Base-by-base conservation (phyloP, 1,140 invertebrate species). In the Akabosia matsudoensis region DNA sequence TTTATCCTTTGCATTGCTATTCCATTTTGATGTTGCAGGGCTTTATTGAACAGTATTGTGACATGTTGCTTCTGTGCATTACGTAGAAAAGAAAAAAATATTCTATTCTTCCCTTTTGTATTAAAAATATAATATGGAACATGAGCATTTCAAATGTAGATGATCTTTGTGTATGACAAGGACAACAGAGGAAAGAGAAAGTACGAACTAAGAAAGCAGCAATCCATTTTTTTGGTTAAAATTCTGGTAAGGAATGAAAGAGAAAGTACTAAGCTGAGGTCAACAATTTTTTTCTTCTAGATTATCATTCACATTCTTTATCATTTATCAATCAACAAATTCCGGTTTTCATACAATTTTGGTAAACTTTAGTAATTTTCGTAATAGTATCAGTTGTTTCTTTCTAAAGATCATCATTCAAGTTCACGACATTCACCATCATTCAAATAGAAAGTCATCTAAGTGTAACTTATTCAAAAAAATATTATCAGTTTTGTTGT, bases 251-350 rank as follows among this genome's bases (percentile, higher is more conserved):
- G n/a, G n/a, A 56, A 56, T n/a, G 22, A 56, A 56, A 56, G 54
- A 56, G 24, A 56, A 10, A 24, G 24, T 4, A 56, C 54, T 56
- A n/a, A n/a, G 37, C 37, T 45, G 37, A 45, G 7, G 7, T 45
- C 18, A 22, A 13, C 24, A 56, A 56, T 16, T 56, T 56, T 56
- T 10, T 56, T n/a, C n/a, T 56, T 56, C 7, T 45, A 45, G 37
- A 45, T 45, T 45, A 45, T 10, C 18, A 45, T 45, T n/a, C n/a
- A 56, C 54, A 56, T 56, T 56, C 22, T 56, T 56, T 56, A 56
- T 56, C 54, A 56, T 56, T 56, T 56, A 56, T 56, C 54, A 56
- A 45, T 56, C 54, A 56, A 56, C 54, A 56, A 56, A 56, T 56
- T n/a, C 54, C 54, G 10, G 14, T 56, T 56, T 56, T 56, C 24